Percentiles rank a stretch among this genome's conserved stretches.
Conservation (phyloP, 1,140 invertebrate genomes). For the Adelges cooleyi region DNA sequence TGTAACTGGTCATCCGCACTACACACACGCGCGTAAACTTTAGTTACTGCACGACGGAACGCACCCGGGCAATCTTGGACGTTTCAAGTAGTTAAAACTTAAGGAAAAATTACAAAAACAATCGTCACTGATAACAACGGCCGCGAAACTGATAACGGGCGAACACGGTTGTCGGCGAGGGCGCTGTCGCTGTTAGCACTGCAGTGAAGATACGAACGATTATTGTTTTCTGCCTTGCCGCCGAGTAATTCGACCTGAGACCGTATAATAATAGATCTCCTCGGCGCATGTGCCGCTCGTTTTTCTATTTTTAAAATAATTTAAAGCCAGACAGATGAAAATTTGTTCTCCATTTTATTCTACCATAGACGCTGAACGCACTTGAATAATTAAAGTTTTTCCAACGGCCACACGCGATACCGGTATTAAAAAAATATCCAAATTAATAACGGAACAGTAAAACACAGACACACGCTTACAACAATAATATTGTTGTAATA, state of each 20-base stretch:
- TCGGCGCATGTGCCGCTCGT: constrained; percentile 14
- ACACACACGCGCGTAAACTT: constrained; percentile 12
- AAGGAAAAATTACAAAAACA: background rate
- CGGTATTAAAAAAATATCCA: no score
- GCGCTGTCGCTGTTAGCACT: background rate
- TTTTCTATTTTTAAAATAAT: constrained; percentile 7
- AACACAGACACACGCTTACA: no score
- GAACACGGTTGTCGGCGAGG: background rate
- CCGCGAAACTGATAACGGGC: constrained; percentile 2
- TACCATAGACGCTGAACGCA: no score
- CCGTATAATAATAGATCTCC: constrained; percentile 20
- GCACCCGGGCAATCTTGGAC: background rate
- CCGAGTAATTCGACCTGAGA: constrained; percentile 21
- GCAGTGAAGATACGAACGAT: background rate
- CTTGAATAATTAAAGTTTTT: no score
- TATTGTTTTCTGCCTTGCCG: background rate
- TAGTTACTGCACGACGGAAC: background rate
- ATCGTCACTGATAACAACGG: constrained; percentile 21
- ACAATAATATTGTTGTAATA: no score
- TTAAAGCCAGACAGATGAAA: no score
- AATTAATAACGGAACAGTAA: no score
- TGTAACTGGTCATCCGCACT: constrained; percentile 24
- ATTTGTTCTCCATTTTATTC: no score
- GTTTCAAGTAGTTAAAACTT: background rate
- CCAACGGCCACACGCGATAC: no score